Evolutionary conservation across 2,888 invertebrate genomes (phyloP).

Genomic region (Hydropsyche betteni): DNA sequence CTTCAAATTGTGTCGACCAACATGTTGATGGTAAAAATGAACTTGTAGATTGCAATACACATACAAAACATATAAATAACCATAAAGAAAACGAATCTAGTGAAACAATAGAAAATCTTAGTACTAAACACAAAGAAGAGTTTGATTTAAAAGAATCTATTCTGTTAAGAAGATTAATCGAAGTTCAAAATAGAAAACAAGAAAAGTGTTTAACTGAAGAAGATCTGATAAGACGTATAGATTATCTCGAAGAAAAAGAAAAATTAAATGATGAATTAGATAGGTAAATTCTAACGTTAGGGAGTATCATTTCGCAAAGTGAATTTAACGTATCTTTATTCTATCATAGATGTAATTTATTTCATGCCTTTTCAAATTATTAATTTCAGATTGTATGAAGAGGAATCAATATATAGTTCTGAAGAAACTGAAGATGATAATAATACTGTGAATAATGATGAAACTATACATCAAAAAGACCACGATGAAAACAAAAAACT

Average conservation of each 20-base stretch:
- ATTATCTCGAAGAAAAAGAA: constrained; percentile 66
- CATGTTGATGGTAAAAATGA: constrained; percentile 52
- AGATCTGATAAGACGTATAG: constrained; percentile 63
- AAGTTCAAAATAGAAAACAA: constrained; percentile 48
- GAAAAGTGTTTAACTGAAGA: constrained; percentile 56
- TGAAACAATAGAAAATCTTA: too few species aligned
- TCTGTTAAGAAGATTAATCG: constrained; percentile 46
- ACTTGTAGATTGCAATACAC: constrained; percentile 9
- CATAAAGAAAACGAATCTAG: neutral
- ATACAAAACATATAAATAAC: neutral
- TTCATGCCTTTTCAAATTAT: too few species aligned
- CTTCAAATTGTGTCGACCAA: too few species aligned
- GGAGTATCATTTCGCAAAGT: constrained; percentile 1
- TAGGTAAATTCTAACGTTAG: constrained; percentile 57
- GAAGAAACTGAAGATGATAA: constrained; percentile 35
- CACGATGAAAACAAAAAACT: neutral
- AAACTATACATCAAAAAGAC: constrained; percentile 1
- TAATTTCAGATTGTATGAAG: constrained; percentile 31
- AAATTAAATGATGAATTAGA: constrained; percentile 68
- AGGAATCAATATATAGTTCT: constrained; percentile 38
- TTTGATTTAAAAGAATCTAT: neutral
- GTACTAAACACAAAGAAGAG: neutral
- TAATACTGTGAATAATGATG: constrained; percentile 21
- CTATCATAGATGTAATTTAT: too few species aligned
- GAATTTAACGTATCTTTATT: too few species aligned